phyloP scores from a whole-genome alignment of 2,113 vertebrate genomes.

The Varanus salvator region DNA sequence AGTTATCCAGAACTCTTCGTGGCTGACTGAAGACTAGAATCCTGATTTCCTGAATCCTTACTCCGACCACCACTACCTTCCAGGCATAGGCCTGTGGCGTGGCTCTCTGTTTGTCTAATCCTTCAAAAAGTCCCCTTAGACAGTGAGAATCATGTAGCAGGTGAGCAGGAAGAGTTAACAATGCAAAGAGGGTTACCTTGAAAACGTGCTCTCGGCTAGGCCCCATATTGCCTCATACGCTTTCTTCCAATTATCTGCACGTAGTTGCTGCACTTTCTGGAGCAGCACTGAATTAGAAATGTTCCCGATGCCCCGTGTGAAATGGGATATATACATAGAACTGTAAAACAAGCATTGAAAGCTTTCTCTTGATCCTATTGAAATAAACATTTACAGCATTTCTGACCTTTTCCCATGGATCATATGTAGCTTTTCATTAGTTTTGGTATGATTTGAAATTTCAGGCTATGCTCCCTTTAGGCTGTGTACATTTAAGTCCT shows the following conservation, averaged over 20 bases:
- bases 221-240: background rate
- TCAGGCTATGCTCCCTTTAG: constrained; percentile 70
- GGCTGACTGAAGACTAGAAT: no score
- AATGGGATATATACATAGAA: constrained; percentile 43
- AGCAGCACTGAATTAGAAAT: constrained; percentile 52
- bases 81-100: background rate
- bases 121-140: background rate
- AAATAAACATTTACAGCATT: constrained; percentile 74
- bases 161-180: background rate
- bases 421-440: constrained; percentile 72
- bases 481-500: constrained; percentile 68
- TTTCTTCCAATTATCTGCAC: constrained; percentile 47
- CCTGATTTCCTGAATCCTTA: no score
- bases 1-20: no score
- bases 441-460: constrained; percentile 65
- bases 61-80: no score
- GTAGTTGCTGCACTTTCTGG: constrained; percentile 25
- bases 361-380: constrained; percentile 47
- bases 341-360: constrained; percentile 54
- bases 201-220: background rate
- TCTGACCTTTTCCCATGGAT: constrained; percentile 78
- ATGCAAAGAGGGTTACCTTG: accelerated
- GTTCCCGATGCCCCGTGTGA: constrained; percentile 36
- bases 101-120: background rate
- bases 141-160: background rate